phyloP scores from a whole-genome alignment of 2,113 vertebrate species.

The Apteryx mantelli region DNA sequence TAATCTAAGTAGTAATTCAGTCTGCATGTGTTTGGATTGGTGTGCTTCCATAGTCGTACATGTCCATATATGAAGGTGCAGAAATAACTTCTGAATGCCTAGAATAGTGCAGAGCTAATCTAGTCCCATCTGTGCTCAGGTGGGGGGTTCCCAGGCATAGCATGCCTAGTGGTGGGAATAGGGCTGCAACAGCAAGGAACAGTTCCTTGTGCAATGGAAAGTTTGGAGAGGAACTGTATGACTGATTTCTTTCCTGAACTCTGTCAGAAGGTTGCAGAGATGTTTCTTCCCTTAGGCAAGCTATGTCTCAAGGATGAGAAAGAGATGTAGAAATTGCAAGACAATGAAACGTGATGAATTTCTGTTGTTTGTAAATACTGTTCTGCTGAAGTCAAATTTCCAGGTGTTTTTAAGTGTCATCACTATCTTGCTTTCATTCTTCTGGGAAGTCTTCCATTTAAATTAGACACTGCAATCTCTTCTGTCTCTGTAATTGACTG shows the following conservation, averaged over 20 bases:
- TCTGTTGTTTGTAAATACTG: neutral
- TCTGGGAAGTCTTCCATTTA: slow-evolving; percentile 23
- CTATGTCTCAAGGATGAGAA: neutral
- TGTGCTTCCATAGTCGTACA: neutral
- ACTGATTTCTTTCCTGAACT: neutral
- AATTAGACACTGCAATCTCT: neutral
- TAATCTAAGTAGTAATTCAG: neutral
- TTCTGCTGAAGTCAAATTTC: neutral
- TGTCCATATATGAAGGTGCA: accelerated
- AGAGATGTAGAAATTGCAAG: slow-evolving; percentile 14
- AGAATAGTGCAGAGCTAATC: neutral
- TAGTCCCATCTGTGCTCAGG: neutral
- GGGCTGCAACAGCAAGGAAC: slow-evolving; percentile 11
- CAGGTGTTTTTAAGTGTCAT: neutral
- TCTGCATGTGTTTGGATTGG: neutral
- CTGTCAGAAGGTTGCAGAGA: neutral
- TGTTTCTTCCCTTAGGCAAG: neutral
- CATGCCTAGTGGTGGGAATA: neutral
- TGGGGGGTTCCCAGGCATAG: neutral
- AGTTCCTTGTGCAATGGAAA: slow-evolving; percentile 35
- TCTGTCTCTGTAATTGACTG: neutral
- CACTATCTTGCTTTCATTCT: slow-evolving; percentile 12
- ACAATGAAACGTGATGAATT: neutral
- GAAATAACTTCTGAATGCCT: neutral
- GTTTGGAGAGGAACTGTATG: neutral